These are phyloP conservation scores for Drosophila virilis DNA, from an alignment of 1,140 invertebrate genomes.

Conservation along the genomic window DNA sequence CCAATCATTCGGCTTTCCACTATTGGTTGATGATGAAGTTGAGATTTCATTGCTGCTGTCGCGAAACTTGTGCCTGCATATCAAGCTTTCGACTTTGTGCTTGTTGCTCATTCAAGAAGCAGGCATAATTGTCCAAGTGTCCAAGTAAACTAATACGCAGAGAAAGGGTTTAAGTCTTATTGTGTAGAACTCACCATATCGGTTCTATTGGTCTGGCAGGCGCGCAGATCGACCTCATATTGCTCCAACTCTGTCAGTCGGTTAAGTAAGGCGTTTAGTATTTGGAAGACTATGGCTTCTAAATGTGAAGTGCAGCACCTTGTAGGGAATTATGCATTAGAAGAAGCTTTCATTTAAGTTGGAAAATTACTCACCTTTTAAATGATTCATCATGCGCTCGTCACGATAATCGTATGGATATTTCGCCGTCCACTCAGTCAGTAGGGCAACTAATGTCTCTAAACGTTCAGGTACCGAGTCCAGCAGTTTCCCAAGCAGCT, in stretches of 20 bases:
- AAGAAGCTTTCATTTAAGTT: background rate
- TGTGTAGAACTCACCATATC: conserved; percentile 59
- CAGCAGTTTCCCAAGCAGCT: too few species aligned
- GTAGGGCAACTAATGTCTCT: conserved; percentile 77
- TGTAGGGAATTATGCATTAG: too few species aligned
- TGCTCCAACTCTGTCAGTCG: conserved; percentile 84
- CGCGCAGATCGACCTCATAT: conserved; percentile 82
- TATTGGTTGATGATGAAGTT: conserved; percentile 28
- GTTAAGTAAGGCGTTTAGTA: conserved; percentile 84
- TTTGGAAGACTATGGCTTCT: conserved; percentile 78
- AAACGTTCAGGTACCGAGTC: conserved; percentile 79
- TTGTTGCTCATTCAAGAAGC: conserved; percentile 78
- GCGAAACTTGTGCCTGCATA: background rate
- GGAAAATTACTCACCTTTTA: conserved; percentile 80
- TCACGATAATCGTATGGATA: conserved; percentile 89
- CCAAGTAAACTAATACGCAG: too few species aligned
- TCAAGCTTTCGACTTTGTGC: conserved; percentile 31
- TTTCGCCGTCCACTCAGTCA: conserved; percentile 85
- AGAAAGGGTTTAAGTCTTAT: too few species aligned
- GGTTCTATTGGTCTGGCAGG: conserved; percentile 68
- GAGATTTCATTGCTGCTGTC: conserved; percentile 29
- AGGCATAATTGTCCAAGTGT: too few species aligned
- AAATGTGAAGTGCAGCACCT: conserved; percentile 83
- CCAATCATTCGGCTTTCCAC: conserved; percentile 79
- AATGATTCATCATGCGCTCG: conserved; percentile 87